Base-by-base conservation (phyloP, 1,140 invertebrate genomes). In the Apolygus lucorum region DNA sequence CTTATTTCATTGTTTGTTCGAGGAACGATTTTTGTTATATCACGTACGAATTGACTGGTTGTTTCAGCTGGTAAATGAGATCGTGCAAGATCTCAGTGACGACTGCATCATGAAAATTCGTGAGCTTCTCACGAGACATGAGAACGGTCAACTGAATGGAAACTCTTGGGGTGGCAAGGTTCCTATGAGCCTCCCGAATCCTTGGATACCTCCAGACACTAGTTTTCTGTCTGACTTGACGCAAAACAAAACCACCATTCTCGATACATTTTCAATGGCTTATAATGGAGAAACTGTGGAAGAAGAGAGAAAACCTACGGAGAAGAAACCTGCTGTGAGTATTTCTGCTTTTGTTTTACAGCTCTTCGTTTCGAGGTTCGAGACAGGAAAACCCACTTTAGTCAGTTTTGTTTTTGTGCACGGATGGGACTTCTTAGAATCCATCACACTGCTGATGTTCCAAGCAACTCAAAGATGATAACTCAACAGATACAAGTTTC, bases 301-400 rank as follows among this genome's bases (percentile, higher is more conserved):
- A 17, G n/a, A 1, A 1, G 14, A 2, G 14, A 29, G 63, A 52
- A 75, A 1, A 62, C 68, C 52, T 75, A 76, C 52, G 76, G 79
- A 75, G 70, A 13, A 42, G 54, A 27, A 64, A 66, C 34, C 24
- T 22, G n/a, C n/a, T 11, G 27, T 21, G 70, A 59, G 52, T 67
- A 52, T 49, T 63, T 65, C n/a, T n/a, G n/a, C n/a, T n/a, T n/a
- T n/a, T n/a, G n/a, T n/a, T n/a, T n/a, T n/a, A n/a, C n/a, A n/a
- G n/a, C n/a, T n/a, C n/a, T n/a, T n/a, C n/a, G n/a, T n/a, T n/a
- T n/a, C n/a, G n/a, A n/a, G n/a, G n/a, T n/a, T n/a, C n/a, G n/a
- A n/a, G n/a, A n/a, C n/a, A n/a, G n/a, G n/a, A n/a, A n/a, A n/a
- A n/a, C n/a, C n/a, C n/a, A n/a, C n/a, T n/a, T n/a, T n/a, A n/a